A percentile compares a stretch with the other conserved stretches of the same genome.
These are phyloP conservation scores for Allygus modestus DNA, from an alignment of 2,888 invertebrate genomes.

Conservation along the genomic window DNA sequence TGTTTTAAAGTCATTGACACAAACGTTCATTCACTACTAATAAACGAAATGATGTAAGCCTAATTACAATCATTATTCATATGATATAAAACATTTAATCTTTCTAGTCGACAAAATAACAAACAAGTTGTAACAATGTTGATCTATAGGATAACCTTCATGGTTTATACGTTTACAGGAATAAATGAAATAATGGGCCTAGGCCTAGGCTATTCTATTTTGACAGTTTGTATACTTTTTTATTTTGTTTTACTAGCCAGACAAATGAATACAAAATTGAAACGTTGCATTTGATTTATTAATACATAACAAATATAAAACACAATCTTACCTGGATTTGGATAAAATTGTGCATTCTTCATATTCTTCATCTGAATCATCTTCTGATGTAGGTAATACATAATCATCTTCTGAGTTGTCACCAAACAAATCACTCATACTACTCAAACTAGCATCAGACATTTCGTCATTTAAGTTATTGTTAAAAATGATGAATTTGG, in stretches of 20 bases:
- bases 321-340: conserved; percentile 31
- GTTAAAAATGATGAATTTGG: conserved; percentile 19
- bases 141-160: conserved; percentile 27
- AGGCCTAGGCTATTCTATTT: too few species aligned
- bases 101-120: conserved; percentile 36
- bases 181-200: conserved; percentile 32
- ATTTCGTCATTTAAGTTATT: conserved; percentile 34
- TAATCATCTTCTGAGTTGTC: conserved; percentile 28
- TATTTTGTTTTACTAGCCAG: conserved; percentile 26
- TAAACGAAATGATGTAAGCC: conserved; percentile 16
- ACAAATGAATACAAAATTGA: conserved; percentile 6
- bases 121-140: conserved; percentile 22
- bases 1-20: conserved; percentile 29
- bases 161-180: conserved; percentile 1
- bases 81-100: conserved; percentile 21
- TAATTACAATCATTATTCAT: conserved; percentile 31
- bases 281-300: conserved; percentile 3
- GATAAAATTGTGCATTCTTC: conserved; percentile 11
- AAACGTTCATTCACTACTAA: conserved; percentile 29
- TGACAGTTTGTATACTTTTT: too few species aligned
- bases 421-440: conserved; percentile 34
- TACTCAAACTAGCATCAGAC: conserved; percentile 30
- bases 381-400: conserved; percentile 22
- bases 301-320: conserved; percentile 28
- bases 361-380: conserved; percentile 34